phyloP scores from a whole-genome alignment of 2,888 invertebrate species.

The Lochmaea capreae region DNA sequence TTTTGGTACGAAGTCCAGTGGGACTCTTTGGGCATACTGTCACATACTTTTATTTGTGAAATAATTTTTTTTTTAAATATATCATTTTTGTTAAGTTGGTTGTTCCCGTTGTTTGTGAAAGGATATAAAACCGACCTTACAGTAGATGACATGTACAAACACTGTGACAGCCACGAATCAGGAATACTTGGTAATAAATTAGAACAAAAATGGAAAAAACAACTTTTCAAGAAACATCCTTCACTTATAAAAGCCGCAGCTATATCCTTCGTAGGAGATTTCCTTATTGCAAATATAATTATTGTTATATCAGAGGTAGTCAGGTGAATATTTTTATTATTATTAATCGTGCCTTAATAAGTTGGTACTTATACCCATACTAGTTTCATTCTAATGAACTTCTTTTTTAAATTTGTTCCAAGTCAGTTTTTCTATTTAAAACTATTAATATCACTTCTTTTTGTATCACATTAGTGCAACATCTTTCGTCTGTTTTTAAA shows the following conservation, averaged over 20 bases:
- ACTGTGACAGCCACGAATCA: slow-evolving; percentile 65
- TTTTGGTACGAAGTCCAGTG: too few relatives aligned
- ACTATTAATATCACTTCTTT: too few relatives aligned
- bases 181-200: slow-evolving; percentile 62
- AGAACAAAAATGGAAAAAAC: slow-evolving; percentile 58
- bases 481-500: too few relatives aligned
- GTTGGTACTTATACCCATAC: too few relatives aligned
- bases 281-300: slow-evolving; percentile 43
- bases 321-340: slow-evolving; percentile 42
- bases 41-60: too few relatives aligned
- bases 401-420: too few relatives aligned
- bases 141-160: slow-evolving; percentile 67
- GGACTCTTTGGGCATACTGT: too few relatives aligned
- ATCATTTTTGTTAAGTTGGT: slow-evolving; percentile 62
- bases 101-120: slow-evolving; percentile 65
- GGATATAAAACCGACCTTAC: slow-evolving; percentile 66
- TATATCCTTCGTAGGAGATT: slow-evolving; percentile 51
- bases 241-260: slow-evolving; percentile 54
- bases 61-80: too few relatives aligned
- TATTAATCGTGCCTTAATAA: background rate
- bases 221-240: slow-evolving; percentile 49
- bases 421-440: too few relatives aligned
- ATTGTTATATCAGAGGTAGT: slow-evolving; percentile 43
- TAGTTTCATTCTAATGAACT: too few relatives aligned
- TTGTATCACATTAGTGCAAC: too few relatives aligned